A percentile compares a stretch with the other conserved stretches of the same genome.
These are phyloP conservation scores for Euproctis similis DNA, from an alignment of 2,888 invertebrate species.

Conservation along the genomic window DNA sequence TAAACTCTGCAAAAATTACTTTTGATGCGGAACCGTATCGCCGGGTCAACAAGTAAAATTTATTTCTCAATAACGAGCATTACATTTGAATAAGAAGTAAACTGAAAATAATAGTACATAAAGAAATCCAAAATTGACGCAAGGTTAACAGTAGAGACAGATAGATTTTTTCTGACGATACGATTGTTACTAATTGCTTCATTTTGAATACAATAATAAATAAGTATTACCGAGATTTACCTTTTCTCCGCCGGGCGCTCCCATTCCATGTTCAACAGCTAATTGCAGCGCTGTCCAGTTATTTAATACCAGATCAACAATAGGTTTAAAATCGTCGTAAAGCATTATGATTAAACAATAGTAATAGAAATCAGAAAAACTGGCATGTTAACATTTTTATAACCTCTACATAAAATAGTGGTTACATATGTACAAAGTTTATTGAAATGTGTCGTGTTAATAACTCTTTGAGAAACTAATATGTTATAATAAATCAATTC, in stretches of 20 bases:
- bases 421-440: too few species aligned
- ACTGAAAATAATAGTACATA: too few species aligned
- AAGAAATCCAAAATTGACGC: background rate
- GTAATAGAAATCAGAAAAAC: conserved; percentile 2
- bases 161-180: background rate
- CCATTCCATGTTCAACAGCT: conserved; percentile 85
- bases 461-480: too few species aligned
- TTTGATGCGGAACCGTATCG: too few species aligned
- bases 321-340: conserved; percentile 73
- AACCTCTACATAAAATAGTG: conserved; percentile 26
- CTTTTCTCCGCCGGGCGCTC: conserved; percentile 80
- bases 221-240: conserved; percentile 53
- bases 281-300: conserved; percentile 83
- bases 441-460: too few species aligned
- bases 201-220: background rate
- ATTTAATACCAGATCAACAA: conserved; percentile 80
- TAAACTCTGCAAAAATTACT: too few species aligned
- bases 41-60: too few species aligned
- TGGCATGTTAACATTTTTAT: conserved; percentile 33
- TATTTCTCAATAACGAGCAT: too few species aligned
- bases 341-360: conserved; percentile 36
- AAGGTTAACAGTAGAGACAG: background rate
- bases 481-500: too few species aligned
- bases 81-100: too few species aligned
- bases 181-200: background rate